phyloP scores from a whole-genome alignment of 2,888 invertebrate genomes.

The Limenitis camilla region DNA sequence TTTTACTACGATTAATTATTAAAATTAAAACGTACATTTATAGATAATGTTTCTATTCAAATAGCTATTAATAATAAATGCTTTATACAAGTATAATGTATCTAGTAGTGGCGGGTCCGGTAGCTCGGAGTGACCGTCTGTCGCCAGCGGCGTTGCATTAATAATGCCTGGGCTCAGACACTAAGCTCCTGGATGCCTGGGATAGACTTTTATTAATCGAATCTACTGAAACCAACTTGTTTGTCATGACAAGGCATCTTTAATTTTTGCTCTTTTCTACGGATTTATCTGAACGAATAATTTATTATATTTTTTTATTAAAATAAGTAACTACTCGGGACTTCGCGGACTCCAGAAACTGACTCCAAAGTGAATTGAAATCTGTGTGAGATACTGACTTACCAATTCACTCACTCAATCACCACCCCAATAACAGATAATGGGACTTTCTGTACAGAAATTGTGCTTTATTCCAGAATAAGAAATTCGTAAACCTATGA shows the following conservation, averaged over 20 bases:
- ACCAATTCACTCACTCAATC: too few species aligned
- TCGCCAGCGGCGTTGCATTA: conserved; percentile 35
- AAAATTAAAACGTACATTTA: neutral
- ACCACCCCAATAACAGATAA: too few species aligned
- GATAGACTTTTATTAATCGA: conserved; percentile 11
- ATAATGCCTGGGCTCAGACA: conserved; percentile 30
- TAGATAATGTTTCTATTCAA: conserved; percentile 11
- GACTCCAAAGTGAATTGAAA: too few species aligned
- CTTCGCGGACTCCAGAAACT: too few species aligned
- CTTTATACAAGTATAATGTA: conserved; percentile 13
- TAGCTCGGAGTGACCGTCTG: conserved; percentile 28
- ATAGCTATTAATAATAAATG: conserved; percentile 16
- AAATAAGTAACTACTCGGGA: too few species aligned
- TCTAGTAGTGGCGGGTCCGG: conserved; percentile 13
- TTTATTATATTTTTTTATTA: too few species aligned
- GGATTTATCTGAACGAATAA: neutral
- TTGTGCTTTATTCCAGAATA: too few species aligned
- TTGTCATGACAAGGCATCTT: neutral
- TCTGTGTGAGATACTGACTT: too few species aligned
- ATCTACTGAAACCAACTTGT: conserved; percentile 1
- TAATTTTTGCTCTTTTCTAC: neutral
- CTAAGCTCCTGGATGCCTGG: conserved; percentile 7
- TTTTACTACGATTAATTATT: neutral
- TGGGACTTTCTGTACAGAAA: too few species aligned
- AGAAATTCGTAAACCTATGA: too few species aligned